A percentile compares a stretch with the other conserved stretches of the same genome.
These are phyloP conservation scores for Melieria crassipennis DNA, from an alignment of 2,888 invertebrate species.

Conservation along the genomic window DNA sequence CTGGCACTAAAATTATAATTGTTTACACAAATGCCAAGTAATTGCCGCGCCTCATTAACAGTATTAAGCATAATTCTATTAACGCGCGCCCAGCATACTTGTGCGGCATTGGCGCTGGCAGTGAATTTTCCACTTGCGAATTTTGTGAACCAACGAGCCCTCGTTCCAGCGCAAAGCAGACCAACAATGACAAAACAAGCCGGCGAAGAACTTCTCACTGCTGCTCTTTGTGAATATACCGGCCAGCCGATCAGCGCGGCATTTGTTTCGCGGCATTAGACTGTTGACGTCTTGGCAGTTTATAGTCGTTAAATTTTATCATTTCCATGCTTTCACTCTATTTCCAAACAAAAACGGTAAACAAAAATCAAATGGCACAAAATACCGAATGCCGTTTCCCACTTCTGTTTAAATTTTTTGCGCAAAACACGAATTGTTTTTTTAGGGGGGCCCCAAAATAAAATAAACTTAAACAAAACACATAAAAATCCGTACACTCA, in stretches of 20 bases:
- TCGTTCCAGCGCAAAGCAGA: neutral
- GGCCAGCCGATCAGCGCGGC: slow-evolving; percentile 10
- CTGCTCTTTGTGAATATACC: neutral
- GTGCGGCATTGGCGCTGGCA: neutral
- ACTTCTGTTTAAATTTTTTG: neutral
- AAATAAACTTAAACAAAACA: neutral
- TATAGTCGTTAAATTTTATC: slow-evolving; percentile 50
- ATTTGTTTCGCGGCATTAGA: slow-evolving; percentile 21
- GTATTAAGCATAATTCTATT: slow-evolving; percentile 25
- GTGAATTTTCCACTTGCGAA: neutral
- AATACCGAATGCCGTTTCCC: no score
- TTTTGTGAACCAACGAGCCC: neutral
- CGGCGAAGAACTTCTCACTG: neutral
- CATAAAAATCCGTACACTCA: neutral
- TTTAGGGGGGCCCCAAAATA: slow-evolving; percentile 3
- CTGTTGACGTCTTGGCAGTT: slow-evolving; percentile 47
- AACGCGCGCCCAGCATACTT: slow-evolving; percentile 4
- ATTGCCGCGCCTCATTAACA: slow-evolving; percentile 21
- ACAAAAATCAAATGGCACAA: no score
- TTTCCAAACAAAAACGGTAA: no score
- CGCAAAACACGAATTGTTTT: neutral
- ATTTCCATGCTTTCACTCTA: slow-evolving; percentile 21
- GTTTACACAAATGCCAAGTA: slow-evolving; percentile 32
- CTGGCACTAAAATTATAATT: slow-evolving; percentile 20
- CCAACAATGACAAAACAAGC: neutral